Evolutionary conservation across 1,140 invertebrate species (phyloP), one percentile per base, ranked within the genome.

Genomic region (Drosophila bocki): DNA sequence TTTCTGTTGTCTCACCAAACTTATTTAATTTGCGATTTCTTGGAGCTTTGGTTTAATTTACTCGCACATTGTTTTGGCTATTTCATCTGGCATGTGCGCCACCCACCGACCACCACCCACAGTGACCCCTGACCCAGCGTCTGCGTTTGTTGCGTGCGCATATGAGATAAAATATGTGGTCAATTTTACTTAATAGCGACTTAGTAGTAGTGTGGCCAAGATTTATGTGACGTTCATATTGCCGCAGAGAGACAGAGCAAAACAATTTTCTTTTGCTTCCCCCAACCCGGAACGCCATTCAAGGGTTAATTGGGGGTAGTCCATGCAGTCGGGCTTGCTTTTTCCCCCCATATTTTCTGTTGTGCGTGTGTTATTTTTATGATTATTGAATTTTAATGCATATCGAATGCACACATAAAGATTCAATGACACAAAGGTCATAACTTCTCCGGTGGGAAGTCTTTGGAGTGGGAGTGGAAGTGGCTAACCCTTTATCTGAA

Each of bases 161-260:
- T 79, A 68, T 81, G 50, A 90, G 85, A 88, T 88, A 88, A 88
- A 88, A 90, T 88, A 88, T 88, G 85, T 90, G 85, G 85, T 90
- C 85, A 88, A 88, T 88, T 88, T 88, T 83, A 90, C 85, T 88
- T 88, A 88, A 88, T 90, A 88, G 85, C 81, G 85, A 88, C 85
- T 88, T 88, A 88, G 85, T 88, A 90, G 86, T 82, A 90, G 81
- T 90, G 85, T 75, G 70, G 86, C 54, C 63, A 90, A 88, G 85
- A 88, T 88, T 88, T 88, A 88, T 88, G 85, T 88, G 85, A 90
- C 86, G 85, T 90, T 88, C 88, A 88, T 88, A 90, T 88, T 88
- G 85, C 70, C 56, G 57, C 74, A 60, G 61, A 50, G 37, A 57
- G 57, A 67, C 58, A 50, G 53, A 59, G 61, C 41, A 42, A 59